Evolutionary conservation across 2,113 vertebrate genomes (phyloP).

Genomic region (Saguinus midas): DNA sequence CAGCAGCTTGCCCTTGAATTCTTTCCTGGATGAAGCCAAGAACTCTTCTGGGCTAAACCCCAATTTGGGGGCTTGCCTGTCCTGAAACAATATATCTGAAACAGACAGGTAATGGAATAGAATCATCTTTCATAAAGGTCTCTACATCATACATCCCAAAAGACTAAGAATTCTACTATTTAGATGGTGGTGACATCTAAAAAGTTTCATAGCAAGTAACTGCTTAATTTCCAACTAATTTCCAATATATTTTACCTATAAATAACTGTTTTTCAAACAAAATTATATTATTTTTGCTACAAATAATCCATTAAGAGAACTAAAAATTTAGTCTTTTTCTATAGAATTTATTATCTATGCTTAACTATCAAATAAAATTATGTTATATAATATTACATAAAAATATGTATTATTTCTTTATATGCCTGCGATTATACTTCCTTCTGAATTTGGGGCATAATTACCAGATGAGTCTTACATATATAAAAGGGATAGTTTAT

Average conservation of each 20-base stretch:
- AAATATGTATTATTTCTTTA: background rate
- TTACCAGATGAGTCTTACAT: background rate
- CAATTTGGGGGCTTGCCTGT: too few relatives aligned
- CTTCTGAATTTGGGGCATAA: background rate
- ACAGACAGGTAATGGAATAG: background rate
- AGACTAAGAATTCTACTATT: background rate
- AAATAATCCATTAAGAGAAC: background rate
- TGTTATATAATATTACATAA: background rate
- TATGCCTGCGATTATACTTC: background rate
- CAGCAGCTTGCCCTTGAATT: too few relatives aligned
- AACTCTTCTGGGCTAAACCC: too few relatives aligned
- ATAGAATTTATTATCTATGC: background rate
- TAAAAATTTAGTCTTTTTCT: background rate
- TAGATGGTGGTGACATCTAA: background rate
- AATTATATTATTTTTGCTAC: background rate
- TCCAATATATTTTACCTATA: background rate
- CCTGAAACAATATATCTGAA: too few relatives aligned
- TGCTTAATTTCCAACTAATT: background rate
- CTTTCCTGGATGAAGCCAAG: too few relatives aligned
- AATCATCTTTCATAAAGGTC: background rate
- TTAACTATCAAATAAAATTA: background rate
- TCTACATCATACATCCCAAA: background rate
- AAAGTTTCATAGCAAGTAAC: background rate
- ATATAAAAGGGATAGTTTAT: background rate
- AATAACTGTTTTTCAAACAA: background rate